Percentiles rank a stretch among this genome's conserved stretches.
Evolutionary conservation across 2,888 invertebrate species (phyloP).

Genomic region (Xanthorhoe spadicearia): DNA sequence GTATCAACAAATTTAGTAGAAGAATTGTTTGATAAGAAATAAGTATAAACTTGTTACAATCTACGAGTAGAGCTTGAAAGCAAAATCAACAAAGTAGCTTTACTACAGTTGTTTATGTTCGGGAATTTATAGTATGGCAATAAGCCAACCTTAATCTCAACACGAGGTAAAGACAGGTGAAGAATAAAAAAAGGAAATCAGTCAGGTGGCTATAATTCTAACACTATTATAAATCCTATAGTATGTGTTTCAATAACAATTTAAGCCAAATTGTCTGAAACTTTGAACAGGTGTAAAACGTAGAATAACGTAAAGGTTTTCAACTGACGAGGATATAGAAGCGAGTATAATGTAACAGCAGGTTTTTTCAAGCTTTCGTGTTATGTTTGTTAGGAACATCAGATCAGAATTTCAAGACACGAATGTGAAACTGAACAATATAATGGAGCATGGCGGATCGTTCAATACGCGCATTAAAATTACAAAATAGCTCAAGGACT

Average conservation of each 20-base stretch:
- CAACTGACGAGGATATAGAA: no score
- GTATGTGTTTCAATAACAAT: no score
- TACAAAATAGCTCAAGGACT: slow-evolving; percentile 79
- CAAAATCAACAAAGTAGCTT: neutral
- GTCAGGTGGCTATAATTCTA: no score
- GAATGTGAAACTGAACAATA: slow-evolving; percentile 21
- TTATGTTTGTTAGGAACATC: neutral
- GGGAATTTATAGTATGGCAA: slow-evolving; percentile 31
- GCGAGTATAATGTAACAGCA: no score
- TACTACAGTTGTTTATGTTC: slow-evolving; percentile 1
- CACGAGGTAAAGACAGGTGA: slow-evolving; percentile 36
- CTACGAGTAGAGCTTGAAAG: neutral
- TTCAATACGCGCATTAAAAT: slow-evolving; percentile 69
- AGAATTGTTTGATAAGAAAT: neutral
- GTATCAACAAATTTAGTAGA: neutral
- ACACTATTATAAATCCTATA: no score
- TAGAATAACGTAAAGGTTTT: no score
- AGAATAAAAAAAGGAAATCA: slow-evolving; percentile 10
- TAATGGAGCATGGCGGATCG: slow-evolving; percentile 20
- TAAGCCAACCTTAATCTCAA: slow-evolving; percentile 37
- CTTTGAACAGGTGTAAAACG: no score
- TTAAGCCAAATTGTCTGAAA: no score
- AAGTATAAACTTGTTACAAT: neutral
- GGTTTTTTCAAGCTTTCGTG: no score
- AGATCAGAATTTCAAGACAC: slow-evolving; percentile 1